Conservation (phyloP, 2,797 vertebrate species). For the Pelobates cultripes region DNA sequence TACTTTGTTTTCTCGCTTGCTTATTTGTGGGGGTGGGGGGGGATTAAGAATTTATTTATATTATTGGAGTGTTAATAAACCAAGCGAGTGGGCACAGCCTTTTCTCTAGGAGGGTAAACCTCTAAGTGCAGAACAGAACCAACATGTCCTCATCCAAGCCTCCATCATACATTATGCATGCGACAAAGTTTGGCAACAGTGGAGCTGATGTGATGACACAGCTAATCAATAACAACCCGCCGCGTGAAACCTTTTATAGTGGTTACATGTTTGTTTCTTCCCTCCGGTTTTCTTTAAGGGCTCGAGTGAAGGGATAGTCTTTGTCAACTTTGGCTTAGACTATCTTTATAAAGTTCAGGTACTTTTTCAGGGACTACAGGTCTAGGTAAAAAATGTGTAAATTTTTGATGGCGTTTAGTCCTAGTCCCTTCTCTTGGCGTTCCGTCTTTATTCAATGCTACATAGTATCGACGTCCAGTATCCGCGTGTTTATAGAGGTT, state of each 20-base stretch:
- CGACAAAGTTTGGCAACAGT: conserved; percentile 86
- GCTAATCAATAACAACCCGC: conserved; percentile 83
- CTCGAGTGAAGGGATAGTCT: conserved; percentile 81
- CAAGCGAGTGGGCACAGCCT: conserved; percentile 74
- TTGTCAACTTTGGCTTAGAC: conserved; percentile 96
- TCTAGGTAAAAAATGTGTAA: conserved; percentile 97
- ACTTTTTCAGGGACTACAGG: conserved; percentile 96
- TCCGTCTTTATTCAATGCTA: conserved; percentile 97
- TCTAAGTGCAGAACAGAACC: conserved; percentile 77
- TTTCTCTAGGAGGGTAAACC: conserved; percentile 75
- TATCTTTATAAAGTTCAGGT: conserved; percentile 95
- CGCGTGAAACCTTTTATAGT: conserved; percentile 79
- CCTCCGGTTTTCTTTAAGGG: conserved; percentile 72
- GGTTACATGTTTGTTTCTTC: conserved; percentile 65
- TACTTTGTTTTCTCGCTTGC: conserved; percentile 36
- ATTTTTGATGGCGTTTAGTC: conserved; percentile 95
- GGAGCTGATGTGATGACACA: conserved; percentile 80
- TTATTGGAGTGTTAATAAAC: conserved; percentile 67
- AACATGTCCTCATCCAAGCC: conserved; percentile 78
- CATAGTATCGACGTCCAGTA: conserved; percentile 91
- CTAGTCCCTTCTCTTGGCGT: conserved; percentile 90
- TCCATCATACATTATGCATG: conserved; percentile 82
- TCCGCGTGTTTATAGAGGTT: conserved; percentile 95
- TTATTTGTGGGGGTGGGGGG: conserved; percentile 35
- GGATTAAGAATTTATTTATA: conserved; percentile 54